Conservation (phyloP, 2,113 vertebrate species). For the Scalopus aquaticus region DNA sequence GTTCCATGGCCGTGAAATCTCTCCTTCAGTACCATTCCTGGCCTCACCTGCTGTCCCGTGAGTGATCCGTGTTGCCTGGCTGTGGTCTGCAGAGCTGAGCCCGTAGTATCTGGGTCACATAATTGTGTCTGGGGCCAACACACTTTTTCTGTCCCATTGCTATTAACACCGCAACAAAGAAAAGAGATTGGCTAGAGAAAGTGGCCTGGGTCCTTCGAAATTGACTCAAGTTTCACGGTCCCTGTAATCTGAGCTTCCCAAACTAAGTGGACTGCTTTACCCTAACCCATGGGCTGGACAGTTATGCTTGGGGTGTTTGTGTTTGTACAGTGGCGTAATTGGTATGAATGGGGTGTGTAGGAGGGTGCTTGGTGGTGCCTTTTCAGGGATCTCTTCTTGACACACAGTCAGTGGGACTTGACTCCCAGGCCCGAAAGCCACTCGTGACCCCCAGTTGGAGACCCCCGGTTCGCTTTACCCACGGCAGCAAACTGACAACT, state of each 20-base stretch:
- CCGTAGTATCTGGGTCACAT: background rate
- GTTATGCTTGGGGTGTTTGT: background rate
- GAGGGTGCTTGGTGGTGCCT: background rate
- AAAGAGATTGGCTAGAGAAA: background rate
- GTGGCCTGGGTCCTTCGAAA: background rate
- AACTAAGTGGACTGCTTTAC: background rate
- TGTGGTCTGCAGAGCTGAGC: background rate
- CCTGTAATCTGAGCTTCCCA: background rate
- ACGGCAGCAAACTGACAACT: background rate
- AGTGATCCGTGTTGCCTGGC: background rate
- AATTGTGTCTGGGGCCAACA: background rate
- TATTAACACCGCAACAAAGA: background rate
- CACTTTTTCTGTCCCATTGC: background rate
- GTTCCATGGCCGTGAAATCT: background rate
- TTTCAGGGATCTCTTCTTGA: background rate
- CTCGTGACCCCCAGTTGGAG: background rate
- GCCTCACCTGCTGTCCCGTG: background rate
- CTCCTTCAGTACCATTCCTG: background rate
- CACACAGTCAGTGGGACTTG: rapidly evolving
- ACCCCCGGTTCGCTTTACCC: background rate
- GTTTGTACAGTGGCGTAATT: background rate
- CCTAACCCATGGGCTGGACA: background rate
- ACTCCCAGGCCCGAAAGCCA: rapidly evolving
- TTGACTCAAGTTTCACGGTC: conserved; percentile 24
- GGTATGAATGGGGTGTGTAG: background rate